A percentile compares a stretch with the other conserved stretches of the same genome.
Evolutionary conservation across 2,797 vertebrate genomes (phyloP).

Genomic region (Apogon talboti): DNA sequence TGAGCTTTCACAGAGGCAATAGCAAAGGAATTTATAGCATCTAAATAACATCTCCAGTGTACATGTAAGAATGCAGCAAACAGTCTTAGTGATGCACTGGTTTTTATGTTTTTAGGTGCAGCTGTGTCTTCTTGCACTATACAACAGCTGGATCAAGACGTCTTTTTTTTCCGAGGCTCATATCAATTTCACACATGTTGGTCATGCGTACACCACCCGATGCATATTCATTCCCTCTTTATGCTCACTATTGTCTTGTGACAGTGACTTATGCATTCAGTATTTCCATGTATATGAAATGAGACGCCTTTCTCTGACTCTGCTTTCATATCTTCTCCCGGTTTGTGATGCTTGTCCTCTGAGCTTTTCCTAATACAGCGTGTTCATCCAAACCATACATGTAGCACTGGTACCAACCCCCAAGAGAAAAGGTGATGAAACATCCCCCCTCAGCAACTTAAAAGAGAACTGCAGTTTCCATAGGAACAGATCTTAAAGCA

Average conservation of each 20-base stretch:
- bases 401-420: constrained; percentile 60
- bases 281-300: constrained; percentile 38
- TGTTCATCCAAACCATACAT: constrained; percentile 60
- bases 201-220: constrained; percentile 2
- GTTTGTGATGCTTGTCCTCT: constrained; percentile 39
- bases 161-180: constrained; percentile 4
- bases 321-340: constrained; percentile 13
- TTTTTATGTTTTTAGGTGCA: constrained; percentile 18
- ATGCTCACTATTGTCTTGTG: constrained; percentile 30
- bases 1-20: constrained; percentile 29
- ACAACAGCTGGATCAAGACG: constrained; percentile 21
- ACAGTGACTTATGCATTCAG: constrained; percentile 36
- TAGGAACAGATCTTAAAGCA: constrained; percentile 83
- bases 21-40: constrained; percentile 43
- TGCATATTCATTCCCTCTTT: constrained; percentile 26
- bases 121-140: constrained; percentile 3
- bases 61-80: constrained; percentile 24
- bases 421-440: constrained; percentile 67
- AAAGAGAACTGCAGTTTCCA: constrained; percentile 81
- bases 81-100: constrained; percentile 14
- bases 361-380: constrained; percentile 45
- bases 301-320: constrained; percentile 9
- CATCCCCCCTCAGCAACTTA: constrained; percentile 67
- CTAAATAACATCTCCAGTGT: constrained; percentile 30
- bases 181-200: neutral